A percentile compares a stretch with the other conserved stretches of the same genome.
phyloP scores from a whole-genome alignment of 1,140 invertebrate species.

The Hyles vespertilio region DNA sequence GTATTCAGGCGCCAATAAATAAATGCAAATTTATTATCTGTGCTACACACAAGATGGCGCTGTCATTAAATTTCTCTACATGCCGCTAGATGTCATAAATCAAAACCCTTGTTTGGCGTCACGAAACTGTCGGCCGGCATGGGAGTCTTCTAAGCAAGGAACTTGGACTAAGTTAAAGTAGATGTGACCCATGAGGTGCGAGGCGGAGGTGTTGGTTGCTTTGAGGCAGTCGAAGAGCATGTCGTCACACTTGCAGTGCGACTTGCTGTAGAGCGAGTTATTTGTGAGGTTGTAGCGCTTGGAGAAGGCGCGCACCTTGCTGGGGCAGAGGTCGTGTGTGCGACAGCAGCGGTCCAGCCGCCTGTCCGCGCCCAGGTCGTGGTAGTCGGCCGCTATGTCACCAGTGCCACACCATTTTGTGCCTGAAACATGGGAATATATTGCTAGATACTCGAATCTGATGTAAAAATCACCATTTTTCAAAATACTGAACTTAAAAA shows the following conservation, averaged over 20 bases:
- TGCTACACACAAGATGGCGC: slow-evolving; percentile 56
- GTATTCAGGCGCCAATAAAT: neutral
- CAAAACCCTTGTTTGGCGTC: slow-evolving; percentile 66
- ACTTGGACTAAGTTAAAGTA: slow-evolving; percentile 91
- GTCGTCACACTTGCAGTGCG: slow-evolving; percentile 90
- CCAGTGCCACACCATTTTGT: slow-evolving; percentile 94
- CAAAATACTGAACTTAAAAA: too few species aligned
- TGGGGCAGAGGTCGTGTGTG: slow-evolving; percentile 87
- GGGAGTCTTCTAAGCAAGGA: slow-evolving; percentile 82
- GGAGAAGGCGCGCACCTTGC: slow-evolving; percentile 83
- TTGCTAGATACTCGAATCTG: too few species aligned
- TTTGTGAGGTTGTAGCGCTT: slow-evolving; percentile 88
- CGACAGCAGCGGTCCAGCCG: slow-evolving; percentile 89
- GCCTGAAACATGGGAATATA: slow-evolving; percentile 74
- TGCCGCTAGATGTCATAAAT: slow-evolving; percentile 47
- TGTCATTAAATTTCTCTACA: slow-evolving; percentile 39
- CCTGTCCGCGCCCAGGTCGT: slow-evolving; percentile 84
- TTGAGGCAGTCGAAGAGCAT: slow-evolving; percentile 89
- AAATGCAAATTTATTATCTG: slow-evolving; percentile 16
- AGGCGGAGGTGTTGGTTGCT: slow-evolving; percentile 78
- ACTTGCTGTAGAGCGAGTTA: slow-evolving; percentile 91
- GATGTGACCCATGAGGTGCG: slow-evolving; percentile 88
- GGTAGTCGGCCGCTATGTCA: slow-evolving; percentile 88
- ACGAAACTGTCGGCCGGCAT: slow-evolving; percentile 60
- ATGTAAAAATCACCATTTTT: too few species aligned